Base-by-base conservation (phyloP, 2,113 vertebrate genomes). In the Callaeas wilsoni region DNA sequence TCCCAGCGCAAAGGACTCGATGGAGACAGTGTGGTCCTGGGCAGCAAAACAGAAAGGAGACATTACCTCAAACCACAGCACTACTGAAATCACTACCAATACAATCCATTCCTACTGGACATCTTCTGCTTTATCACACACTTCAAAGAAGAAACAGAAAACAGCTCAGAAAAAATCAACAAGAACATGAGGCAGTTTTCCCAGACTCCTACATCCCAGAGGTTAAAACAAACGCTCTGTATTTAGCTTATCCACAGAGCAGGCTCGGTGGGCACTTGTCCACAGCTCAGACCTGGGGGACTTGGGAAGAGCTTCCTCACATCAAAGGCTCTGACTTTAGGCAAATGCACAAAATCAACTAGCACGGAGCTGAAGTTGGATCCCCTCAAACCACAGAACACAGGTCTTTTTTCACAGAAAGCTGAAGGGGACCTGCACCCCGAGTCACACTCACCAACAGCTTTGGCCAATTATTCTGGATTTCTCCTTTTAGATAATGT, bases 371-470 rank as follows among this genome's bases (percentile, higher is more conserved):
- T 69, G 35, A 78, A 89, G 47, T 0, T 44, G 46, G 68, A 65
- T 49, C 73, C 20, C n/a, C 17, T 47, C 37, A 84, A 69, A 86
- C 5, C 68, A 92, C 32, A 65, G 63, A 64, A 69, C 39, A 77
- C 4, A 6, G 0, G 1, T 15, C 17, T 65, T 53, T 76, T 67
- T 33, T 23, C 62, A 63, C 9, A 70, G 77, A 52, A 39, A 56
- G n/a, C 55, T 57, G 25, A 6, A 26, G 1, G 16, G 41, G 16
- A 70, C 32, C 49, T 21, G 21, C 21, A 41, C 22, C n/a, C 37
- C 0, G 0, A 79, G 56, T 42, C 62, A 60, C 4, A 11, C 19
- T 44, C 37, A 33, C 16, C 41, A 59, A 50, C 49, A 47, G 59
- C 70, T 85, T 35, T n/a, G 39, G 39, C 13, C 78, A 68, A 2